Conservation (phyloP, 2,888 invertebrate genomes). For the Sericinus montela region DNA sequence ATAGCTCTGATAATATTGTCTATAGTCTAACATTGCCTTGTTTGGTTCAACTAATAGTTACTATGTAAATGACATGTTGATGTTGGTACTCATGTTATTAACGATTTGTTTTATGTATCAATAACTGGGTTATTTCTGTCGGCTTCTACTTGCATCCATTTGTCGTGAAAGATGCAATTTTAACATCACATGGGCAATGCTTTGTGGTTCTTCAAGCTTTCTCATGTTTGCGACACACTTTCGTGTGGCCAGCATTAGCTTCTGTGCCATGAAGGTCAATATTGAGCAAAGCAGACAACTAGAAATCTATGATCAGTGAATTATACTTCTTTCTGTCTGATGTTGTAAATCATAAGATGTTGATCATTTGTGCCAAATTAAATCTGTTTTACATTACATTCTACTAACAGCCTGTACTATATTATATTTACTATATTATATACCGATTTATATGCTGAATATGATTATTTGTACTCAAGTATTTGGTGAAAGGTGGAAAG, state of each 20-base stretch:
- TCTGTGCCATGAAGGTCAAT: slow-evolving; percentile 30
- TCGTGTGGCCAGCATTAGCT: slow-evolving; percentile 28
- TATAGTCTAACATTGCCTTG: too few relatives aligned
- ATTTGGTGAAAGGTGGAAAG: too few relatives aligned
- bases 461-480: too few relatives aligned
- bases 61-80: too few relatives aligned
- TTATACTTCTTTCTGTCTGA: background rate
- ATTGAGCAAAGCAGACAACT: slow-evolving; percentile 25
- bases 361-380: background rate
- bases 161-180: slow-evolving; percentile 4
- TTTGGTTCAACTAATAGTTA: too few relatives aligned
- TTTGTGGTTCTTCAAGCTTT: slow-evolving; percentile 29
- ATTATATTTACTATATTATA: too few relatives aligned
- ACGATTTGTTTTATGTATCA: too few relatives aligned
- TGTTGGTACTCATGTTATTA: too few relatives aligned
- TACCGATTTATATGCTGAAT: too few relatives aligned
- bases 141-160: too few relatives aligned
- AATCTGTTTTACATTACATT: background rate
- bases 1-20: too few relatives aligned
- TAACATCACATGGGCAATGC: slow-evolving; percentile 11
- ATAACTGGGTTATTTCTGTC: background rate
- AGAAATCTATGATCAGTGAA: slow-evolving; percentile 21
- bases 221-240: slow-evolving; percentile 34
- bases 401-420: too few relatives aligned
- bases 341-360: slow-evolving; percentile 2